phyloP scores from a whole-genome alignment of 2,113 vertebrate genomes.

The Trematocara stigmaticum region DNA sequence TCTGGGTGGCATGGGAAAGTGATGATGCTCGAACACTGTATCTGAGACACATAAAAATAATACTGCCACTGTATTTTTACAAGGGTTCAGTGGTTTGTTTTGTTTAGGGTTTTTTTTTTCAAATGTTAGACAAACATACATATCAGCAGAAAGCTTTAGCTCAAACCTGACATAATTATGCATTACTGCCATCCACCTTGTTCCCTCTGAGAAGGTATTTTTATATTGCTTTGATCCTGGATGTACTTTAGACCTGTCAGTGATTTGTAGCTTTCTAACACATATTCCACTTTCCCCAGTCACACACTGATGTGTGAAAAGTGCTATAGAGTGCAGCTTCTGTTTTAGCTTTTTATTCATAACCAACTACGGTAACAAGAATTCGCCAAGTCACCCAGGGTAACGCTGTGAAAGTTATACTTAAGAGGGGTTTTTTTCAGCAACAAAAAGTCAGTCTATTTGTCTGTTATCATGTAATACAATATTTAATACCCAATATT shows the following conservation, averaged over 20 bases:
- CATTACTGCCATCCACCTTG: background rate
- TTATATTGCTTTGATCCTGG: background rate
- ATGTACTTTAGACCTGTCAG: background rate
- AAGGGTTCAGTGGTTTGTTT: background rate
- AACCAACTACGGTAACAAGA: background rate
- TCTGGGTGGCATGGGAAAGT: background rate
- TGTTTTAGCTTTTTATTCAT: background rate
- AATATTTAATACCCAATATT: background rate
- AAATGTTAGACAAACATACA: background rate
- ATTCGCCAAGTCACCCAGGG: background rate
- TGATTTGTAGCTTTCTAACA: background rate
- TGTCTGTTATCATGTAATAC: background rate
- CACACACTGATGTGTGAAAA: background rate
- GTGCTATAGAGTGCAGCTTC: background rate
- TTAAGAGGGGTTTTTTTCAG: fast-evolving
- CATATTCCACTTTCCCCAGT: background rate
- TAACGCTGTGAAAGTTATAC: background rate
- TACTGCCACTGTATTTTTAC: background rate
- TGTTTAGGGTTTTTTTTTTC: background rate
- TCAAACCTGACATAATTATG: background rate
- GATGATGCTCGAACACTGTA: background rate
- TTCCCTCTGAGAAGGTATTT: background rate
- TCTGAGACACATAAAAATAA: background rate
- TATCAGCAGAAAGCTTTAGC: background rate
- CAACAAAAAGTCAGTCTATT: background rate